Percentiles rank a stretch among this genome's conserved stretches.
These are phyloP conservation scores for Silurus meridionalis DNA, from an alignment of 2,113 vertebrate species.

Conservation along the genomic window DNA sequence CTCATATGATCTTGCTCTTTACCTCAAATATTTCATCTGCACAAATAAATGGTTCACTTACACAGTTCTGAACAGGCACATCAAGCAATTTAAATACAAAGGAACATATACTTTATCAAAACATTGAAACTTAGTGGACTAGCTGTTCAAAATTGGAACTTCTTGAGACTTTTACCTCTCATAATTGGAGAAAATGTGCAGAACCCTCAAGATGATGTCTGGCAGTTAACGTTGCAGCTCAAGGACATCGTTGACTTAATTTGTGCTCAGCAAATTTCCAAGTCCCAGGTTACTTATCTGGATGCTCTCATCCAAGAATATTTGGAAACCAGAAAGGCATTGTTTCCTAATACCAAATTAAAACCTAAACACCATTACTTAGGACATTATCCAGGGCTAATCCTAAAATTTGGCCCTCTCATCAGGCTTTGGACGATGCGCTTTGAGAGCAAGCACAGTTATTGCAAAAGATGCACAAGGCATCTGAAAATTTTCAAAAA, in stretches of 20 bases:
- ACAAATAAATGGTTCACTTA: no score
- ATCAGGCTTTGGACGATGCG: background rate
- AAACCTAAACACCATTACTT: conserved; percentile 47
- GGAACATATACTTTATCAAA: conserved; percentile 45
- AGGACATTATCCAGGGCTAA: conserved; percentile 28
- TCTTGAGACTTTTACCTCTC: conserved; percentile 25
- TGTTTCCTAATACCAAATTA: conserved; percentile 39
- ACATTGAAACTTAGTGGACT: conserved; percentile 46
- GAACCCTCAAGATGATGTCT: background rate
- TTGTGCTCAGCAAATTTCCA: background rate
- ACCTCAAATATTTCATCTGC: no score
- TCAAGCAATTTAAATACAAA: conserved; percentile 5
- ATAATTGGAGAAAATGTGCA: conserved; percentile 40
- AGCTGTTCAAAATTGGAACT: conserved; percentile 47
- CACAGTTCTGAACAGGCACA: no score
- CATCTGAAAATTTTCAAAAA: conserved; percentile 56
- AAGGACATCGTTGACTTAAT: conserved; percentile 23
- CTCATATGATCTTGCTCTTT: no score
- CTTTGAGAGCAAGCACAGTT: background rate
- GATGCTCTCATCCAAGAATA: conserved; percentile 51
- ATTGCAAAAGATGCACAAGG: no score
- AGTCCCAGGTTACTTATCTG: conserved; percentile 34
- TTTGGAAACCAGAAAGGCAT: conserved; percentile 35
- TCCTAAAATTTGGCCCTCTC: conserved; percentile 32
- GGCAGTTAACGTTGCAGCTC: background rate